phyloP scores from a whole-genome alignment of 2,113 vertebrate genomes.

The Peromyscus polionotus region DNA sequence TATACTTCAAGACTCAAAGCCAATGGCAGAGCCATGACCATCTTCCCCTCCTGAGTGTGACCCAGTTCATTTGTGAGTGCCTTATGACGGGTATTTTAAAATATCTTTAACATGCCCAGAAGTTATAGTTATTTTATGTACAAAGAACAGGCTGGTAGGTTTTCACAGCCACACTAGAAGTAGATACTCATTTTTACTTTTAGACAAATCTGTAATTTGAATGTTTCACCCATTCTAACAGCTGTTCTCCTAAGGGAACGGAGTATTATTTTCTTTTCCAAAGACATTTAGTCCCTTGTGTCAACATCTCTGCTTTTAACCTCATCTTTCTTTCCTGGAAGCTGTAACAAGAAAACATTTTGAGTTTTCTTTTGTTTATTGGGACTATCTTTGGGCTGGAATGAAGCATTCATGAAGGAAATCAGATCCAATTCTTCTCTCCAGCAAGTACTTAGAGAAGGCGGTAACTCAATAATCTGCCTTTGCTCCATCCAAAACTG shows the following conservation, averaged over 20 bases:
- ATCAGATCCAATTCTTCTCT: background rate
- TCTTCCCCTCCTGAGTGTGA: background rate
- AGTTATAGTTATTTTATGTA: constrained; percentile 23
- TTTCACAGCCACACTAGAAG: constrained; percentile 17
- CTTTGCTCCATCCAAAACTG: constrained; percentile 8
- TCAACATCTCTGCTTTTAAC: constrained; percentile 4
- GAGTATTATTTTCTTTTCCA: constrained; percentile 56
- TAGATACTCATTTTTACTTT: constrained; percentile 38
- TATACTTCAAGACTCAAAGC: background rate
- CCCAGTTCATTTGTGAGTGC: background rate
- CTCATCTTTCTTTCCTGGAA: constrained; percentile 21
- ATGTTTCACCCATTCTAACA: constrained; percentile 31
- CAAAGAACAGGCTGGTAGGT: constrained; percentile 2
- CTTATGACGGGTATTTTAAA: background rate
- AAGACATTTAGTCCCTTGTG: constrained; percentile 34
- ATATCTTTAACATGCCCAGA: constrained; percentile 28
- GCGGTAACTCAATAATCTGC: constrained; percentile 36
- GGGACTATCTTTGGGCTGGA: constrained; percentile 23
- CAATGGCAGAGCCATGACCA: background rate
- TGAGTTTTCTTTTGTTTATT: constrained; percentile 53
- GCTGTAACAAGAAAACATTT: constrained; percentile 28
- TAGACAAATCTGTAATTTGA: constrained; percentile 40
- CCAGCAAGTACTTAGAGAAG: constrained; percentile 22
- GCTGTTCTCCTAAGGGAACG: background rate
- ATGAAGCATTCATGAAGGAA: constrained; percentile 48